A percentile compares a stretch with the other conserved stretches of the same genome.
Evolutionary conservation across 2,797 vertebrate species (phyloP).

Genomic region (Hippoglossus hippoglossus): DNA sequence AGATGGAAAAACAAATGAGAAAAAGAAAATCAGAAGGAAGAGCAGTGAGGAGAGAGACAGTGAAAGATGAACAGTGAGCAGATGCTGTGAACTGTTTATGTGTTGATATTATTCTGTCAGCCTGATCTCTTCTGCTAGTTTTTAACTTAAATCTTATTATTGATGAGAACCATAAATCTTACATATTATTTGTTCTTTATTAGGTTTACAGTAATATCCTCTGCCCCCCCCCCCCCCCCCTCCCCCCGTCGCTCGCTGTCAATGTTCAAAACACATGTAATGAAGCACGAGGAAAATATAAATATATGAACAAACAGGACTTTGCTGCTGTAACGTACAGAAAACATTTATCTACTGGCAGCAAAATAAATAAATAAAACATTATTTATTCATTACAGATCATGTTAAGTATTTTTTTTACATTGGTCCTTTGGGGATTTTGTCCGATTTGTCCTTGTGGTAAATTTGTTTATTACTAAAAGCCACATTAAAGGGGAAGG

Average conservation of each 20-base stretch:
- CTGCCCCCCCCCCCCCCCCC: not conserved
- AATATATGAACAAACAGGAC: conserved; percentile 3
- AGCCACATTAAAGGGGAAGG: not conserved
- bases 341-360: not conserved
- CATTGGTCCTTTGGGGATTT: too few relatives aligned
- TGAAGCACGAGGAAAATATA: conserved; percentile 18
- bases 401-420: not conserved
- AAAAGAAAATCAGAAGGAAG: conserved; percentile 10
- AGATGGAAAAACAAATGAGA: conserved; percentile 8
- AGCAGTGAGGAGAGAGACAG: too few relatives aligned
- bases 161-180: conserved; percentile 56
- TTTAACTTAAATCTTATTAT: conserved; percentile 31
- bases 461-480: too few relatives aligned
- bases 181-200: conserved; percentile 52
- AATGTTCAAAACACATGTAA: conserved; percentile 18
- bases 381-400: not conserved
- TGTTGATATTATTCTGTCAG: conserved; percentile 41
- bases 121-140: conserved; percentile 2
- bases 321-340: not conserved
- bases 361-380: not conserved
- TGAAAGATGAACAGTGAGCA: too few relatives aligned
- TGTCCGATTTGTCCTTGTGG: too few relatives aligned
- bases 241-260: not conserved
- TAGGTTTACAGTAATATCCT: conserved; percentile 35
- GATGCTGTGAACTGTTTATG: not conserved